Percentiles rank a stretch among this genome's conserved stretches.
phyloP scores from a whole-genome alignment of 2,797 vertebrate genomes.

The Enteromius mattozi region DNA sequence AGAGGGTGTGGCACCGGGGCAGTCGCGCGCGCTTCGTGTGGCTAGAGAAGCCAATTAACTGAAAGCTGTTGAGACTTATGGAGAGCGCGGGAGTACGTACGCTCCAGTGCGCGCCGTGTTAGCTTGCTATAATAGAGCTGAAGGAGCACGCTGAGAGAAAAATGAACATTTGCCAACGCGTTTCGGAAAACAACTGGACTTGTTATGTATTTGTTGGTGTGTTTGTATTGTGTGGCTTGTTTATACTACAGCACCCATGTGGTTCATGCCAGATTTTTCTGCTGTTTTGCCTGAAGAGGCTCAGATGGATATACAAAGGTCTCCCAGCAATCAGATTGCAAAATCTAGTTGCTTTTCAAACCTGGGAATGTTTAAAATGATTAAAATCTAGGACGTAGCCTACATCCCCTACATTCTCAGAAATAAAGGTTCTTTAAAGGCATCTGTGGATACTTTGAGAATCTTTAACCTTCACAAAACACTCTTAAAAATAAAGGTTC shows the following conservation, averaged over 20 bases:
- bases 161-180: neutral
- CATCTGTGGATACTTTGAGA: neutral
- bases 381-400: neutral
- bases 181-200: conserved; percentile 9
- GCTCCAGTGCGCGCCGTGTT: neutral
- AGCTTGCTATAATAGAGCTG: conserved; percentile 16
- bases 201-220: conserved; percentile 8
- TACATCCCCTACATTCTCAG: neutral
- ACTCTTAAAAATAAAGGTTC: neutral
- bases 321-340: neutral
- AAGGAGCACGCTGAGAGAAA: neutral
- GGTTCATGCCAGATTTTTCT: conserved; percentile 17
- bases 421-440: neutral
- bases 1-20: conserved; percentile 80
- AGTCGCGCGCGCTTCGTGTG: conserved; percentile 63
- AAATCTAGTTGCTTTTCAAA: neutral
- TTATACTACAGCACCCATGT: neutral
- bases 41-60: conserved; percentile 52
- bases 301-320: neutral
- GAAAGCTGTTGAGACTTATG: conserved; percentile 47
- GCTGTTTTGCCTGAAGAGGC: neutral
- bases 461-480: neutral
- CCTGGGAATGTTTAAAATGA: neutral
- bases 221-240: conserved; percentile 5
- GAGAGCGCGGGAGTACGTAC: conserved; percentile 19